Percentiles rank a stretch among this genome's conserved stretches.
Evolutionary conservation across 2,113 vertebrate genomes (phyloP).

Genomic region (Serranochromis macrocephalus): DNA sequence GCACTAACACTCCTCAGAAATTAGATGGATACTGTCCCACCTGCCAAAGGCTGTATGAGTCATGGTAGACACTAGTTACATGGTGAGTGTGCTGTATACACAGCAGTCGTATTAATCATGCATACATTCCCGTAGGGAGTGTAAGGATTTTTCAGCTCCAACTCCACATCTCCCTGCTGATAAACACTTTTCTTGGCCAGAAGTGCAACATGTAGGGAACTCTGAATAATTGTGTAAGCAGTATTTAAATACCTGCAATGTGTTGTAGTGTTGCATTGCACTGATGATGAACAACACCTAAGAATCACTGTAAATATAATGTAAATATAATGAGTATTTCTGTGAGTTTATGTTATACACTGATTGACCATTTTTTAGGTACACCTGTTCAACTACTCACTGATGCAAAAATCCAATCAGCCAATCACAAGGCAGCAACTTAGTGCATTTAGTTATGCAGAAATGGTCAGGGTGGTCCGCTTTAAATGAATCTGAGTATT

Average conservation of each 20-base stretch:
- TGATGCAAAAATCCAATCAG: neutral
- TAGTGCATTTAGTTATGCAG: neutral
- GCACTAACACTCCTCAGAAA: constrained; percentile 34
- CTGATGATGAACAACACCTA: neutral
- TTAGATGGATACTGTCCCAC: constrained; percentile 51
- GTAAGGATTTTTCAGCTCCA: constrained; percentile 25
- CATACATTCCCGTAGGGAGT: constrained; percentile 37
- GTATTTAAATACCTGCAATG: neutral
- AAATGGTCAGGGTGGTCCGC: neutral
- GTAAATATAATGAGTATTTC: neutral
- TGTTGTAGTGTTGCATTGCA: neutral
- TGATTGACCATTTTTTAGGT: neutral
- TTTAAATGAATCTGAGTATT: neutral
- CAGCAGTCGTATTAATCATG: constrained; percentile 51
- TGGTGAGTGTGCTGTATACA: constrained; percentile 37
- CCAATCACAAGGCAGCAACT: neutral
- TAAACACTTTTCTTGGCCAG: constrained; percentile 45
- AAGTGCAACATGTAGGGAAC: constrained; percentile 22
- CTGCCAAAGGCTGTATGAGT: constrained; percentile 51
- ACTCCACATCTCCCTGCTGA: constrained; percentile 41
- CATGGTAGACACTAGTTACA: constrained; percentile 44
- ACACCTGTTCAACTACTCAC: neutral
- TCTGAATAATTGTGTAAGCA: constrained; percentile 27
- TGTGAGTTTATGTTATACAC: neutral
- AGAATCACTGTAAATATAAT: neutral